phyloP scores from a whole-genome alignment of 2,113 vertebrate genomes.

The Cebidichthys violaceus region DNA sequence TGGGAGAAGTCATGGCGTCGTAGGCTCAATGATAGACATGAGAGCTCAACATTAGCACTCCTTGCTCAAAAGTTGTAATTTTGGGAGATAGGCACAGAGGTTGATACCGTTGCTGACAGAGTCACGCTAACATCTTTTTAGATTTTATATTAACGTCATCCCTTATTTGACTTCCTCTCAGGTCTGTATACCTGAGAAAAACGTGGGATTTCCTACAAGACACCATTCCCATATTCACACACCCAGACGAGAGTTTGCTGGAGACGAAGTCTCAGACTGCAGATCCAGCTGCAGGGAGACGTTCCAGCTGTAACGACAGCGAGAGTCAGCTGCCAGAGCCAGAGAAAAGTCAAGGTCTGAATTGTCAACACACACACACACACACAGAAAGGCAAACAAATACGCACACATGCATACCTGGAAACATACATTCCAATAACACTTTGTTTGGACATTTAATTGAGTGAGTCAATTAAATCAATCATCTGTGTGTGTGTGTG shows the following conservation, averaged over 20 bases:
- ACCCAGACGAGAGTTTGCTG: slow-evolving; percentile 63
- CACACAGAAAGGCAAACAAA: slow-evolving; percentile 15
- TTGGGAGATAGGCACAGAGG: too few relatives aligned
- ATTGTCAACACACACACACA: slow-evolving; percentile 8
- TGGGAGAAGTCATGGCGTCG: neutral
- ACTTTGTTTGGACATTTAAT: slow-evolving; percentile 47
- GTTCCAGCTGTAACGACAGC: slow-evolving; percentile 57
- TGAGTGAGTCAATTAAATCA: slow-evolving; percentile 46
- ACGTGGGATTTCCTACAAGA: slow-evolving; percentile 89
- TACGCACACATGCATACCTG: neutral
- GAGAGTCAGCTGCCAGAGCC: slow-evolving; percentile 51
- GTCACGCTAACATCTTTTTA: neutral
- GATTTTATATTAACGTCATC: neutral
- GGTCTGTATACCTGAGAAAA: slow-evolving; percentile 77
- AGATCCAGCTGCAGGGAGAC: slow-evolving; percentile 64
- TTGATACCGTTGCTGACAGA: too few relatives aligned
- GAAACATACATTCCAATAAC: slow-evolving; percentile 51
- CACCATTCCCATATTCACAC: slow-evolving; percentile 85
- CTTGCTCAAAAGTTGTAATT: neutral
- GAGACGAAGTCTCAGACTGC: slow-evolving; percentile 62
- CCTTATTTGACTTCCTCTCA: slow-evolving; percentile 62
- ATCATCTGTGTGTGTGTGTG: slow-evolving; percentile 33
- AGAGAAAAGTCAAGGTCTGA: slow-evolving; percentile 82
- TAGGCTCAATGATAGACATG: too few relatives aligned
- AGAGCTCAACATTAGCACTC: neutral